Evolutionary conservation across 1,140 invertebrate genomes (phyloP), one percentile per base, ranked within the genome.

Genomic region (Aphaenogaster ashmeadi): DNA sequence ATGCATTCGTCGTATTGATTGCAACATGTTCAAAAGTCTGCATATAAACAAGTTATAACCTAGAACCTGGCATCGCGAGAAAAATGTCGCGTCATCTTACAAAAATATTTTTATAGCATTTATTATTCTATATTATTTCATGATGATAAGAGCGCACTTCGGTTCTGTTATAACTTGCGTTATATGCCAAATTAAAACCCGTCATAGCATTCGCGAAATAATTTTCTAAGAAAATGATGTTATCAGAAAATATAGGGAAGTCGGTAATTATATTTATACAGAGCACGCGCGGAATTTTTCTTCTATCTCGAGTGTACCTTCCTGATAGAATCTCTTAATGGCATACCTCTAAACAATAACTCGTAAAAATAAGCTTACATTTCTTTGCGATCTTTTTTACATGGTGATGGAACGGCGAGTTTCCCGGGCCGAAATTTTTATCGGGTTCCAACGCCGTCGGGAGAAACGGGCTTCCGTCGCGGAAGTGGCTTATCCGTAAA

Each of bases 401-500:
- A 15, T 56, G 27, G 27, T 44, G 27, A 18, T 47, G 8, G 38
- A 60, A 58, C 38, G 67, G 27, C 41, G 50, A 89, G 79, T 78
- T 89, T 87, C 54, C 75, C 50, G 50, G 62, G 52, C 77, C 50
- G 52, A 69, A 90, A 86, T 90, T 89, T 27, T 90, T 89, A 86
- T 90, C 84, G 84, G 75, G 75, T 83, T 89, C 74, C 77, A 21
- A 44, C 50, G 54, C 56, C 47, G 38, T 36, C 56, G 33, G 36
- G 54, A 47, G 58, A 81, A 74, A 60, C 78, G 58, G 27, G 21
- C 66, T 90, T 90, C 66, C 88, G 78, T 50, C 18, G 50, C 86
- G 77, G 69, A 91, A 90, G 69, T 77, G 27, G 27, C 74, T 89
- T 90, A 89, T 83, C 67, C 79, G 62, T 52, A 86, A 67, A 86